Evolutionary conservation across 1,140 invertebrate genomes (phyloP), one percentile per base, ranked within the genome.

Genomic region (Acromyrmex echinatior): DNA sequence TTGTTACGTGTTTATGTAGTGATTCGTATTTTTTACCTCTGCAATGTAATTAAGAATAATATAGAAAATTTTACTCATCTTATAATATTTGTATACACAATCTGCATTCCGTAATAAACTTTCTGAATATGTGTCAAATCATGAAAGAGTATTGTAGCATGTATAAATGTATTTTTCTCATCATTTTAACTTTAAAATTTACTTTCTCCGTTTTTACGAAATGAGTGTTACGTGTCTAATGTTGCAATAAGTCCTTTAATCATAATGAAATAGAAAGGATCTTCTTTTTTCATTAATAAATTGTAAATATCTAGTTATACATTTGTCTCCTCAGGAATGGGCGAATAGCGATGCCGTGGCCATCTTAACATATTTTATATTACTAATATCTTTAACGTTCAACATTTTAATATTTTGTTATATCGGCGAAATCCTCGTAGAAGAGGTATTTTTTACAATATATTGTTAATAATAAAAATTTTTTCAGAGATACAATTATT

Each of bases 341-440:
- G 66, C 79, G 39, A 86, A 88, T 3, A 86, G 58, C 65, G 84
- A 92, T 7, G 31, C 86, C 0, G 71, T 92, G 1, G 87, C 79
- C 16, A 87, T 89, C 9, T 21, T 88, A 0, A 93, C 93, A 0
- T 93, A 92, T 21, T 84, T 82, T 9, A 89, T 89, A 0, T 28
- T 93, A 49, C 31, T 93, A 1, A 63, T 89, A 16, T 92, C 93
- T 14, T 90, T 93, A 39, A 88, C 82, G n/a, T 92, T 93, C 58
- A 93, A 93, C 65, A 89, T 93, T 63, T 88, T 93, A 12, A 92
- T 93, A 78, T 92, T 92, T 73, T 93, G 93, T 58, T 91, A 92
- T 25, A 91, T 94, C 21, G 91, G 93, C 0, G 90, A 94, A 45
- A 18, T 93, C 10, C 79, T 93, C 0, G 62, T 86, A 2, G 87